Percentiles rank a stretch among this genome's conserved stretches.
These are phyloP conservation scores for Mactromeris polynyma DNA, from an alignment of 2,888 invertebrate genomes.

Conservation along the genomic window DNA sequence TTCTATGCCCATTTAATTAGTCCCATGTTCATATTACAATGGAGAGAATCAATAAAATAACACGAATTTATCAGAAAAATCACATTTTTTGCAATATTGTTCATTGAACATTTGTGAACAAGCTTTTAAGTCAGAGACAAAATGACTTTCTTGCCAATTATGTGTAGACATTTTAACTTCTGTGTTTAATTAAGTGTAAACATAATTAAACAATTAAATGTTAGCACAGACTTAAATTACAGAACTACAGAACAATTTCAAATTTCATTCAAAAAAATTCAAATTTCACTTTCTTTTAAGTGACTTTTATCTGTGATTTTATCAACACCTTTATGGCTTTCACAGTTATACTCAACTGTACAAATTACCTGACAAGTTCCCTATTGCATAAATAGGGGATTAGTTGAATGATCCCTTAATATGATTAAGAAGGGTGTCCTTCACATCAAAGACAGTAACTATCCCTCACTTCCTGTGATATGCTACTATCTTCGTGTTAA, in stretches of 20 bases:
- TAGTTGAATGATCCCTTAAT: conserved; percentile 39
- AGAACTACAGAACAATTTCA: background rate
- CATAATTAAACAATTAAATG: background rate
- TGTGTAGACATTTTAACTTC: background rate
- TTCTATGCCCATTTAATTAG: background rate
- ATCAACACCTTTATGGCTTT: background rate
- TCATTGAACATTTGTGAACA: background rate
- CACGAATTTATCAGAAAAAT: background rate
- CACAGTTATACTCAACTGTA: background rate
- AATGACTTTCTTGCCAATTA: conserved; percentile 5
- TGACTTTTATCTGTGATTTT: background rate
- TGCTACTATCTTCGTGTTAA: conserved; percentile 1
- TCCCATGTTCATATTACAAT: background rate
- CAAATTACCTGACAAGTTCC: background rate
- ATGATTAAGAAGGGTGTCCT: conserved; percentile 27
- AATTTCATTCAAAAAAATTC: background rate
- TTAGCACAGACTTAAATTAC: background rate
- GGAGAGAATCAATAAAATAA: background rate
- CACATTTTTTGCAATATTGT: background rate
- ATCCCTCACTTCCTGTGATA: conserved; percentile 35
- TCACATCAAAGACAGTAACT: conserved; percentile 27
- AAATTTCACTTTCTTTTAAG: background rate
- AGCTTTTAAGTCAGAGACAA: background rate
- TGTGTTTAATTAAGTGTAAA: conserved; percentile 14
- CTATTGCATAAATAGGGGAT: conserved; percentile 40